Evolutionary conservation across 2,113 vertebrate genomes (phyloP), one percentile per base, ranked within the genome.

Genomic region (Lanius ludovicianus): DNA sequence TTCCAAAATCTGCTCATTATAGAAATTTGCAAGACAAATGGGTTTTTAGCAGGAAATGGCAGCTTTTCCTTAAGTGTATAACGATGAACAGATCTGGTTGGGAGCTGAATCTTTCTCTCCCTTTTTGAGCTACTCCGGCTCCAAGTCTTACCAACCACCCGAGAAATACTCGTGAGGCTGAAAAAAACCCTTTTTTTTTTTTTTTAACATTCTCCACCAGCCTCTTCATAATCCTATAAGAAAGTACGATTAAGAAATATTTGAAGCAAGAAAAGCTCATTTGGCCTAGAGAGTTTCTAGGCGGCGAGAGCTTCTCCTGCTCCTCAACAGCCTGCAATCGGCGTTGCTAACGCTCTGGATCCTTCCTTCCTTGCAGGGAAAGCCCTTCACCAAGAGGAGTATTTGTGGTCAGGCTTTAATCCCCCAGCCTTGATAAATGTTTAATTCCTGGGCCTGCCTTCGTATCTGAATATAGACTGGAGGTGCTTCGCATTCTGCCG

Each of bases 1-100:
- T 98, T 97, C 96, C 94, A 96, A 97, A 98, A 97, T 98, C 96
- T 97, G 97, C 97, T 98, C 97, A 96, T 98, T 98, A 96, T 35
- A 97, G 97, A 98, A 97, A 98, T 97, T 96, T 98, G 96, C 97
- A 98, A 98, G 97, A 98, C 96, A 98, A 98, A 98, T 98, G 97
- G 94, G 75, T 93, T 97, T 97, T 97, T 96, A 97, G 97, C 86
- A 91, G 96, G 94, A 94, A 97, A 96, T 85, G 95, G 95, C 95
- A 97, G 93, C 90, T 93, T 96, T 96, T 97, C 96, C 94, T 98
- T 97, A 95, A 97, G 89, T 96, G 85, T 59, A 69, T 94, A 97
- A 96, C 52, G 6, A 98, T 74, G 84, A 94, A 74, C 62, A 73
- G 68, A 89, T 84, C 16, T 63, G 86, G 79, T 90, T 3, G 41